A percentile compares a stretch with the other conserved stretches of the same genome.
phyloP scores from a whole-genome alignment of 2,888 invertebrate genomes.

The Sialis lutaria region DNA sequence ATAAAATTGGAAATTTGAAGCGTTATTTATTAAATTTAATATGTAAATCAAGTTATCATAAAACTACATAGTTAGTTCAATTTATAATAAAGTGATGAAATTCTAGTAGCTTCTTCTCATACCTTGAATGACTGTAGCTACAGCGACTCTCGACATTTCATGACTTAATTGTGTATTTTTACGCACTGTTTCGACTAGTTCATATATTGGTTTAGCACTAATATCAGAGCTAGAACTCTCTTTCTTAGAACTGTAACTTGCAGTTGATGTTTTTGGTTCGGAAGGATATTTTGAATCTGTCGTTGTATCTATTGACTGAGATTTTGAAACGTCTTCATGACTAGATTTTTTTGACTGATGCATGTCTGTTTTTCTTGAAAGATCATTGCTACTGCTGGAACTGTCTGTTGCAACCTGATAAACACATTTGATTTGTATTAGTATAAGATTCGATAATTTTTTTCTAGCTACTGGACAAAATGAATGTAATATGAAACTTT shows the following conservation, averaged over 20 bases:
- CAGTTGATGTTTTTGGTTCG: no score
- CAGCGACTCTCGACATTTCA: slow-evolving; percentile 69
- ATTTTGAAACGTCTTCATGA: no score
- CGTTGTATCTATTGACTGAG: slow-evolving; percentile 15
- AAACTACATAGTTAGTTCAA: background rate
- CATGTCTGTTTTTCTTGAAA: no score
- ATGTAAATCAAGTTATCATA: background rate
- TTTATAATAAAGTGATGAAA: no score
- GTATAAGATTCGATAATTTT: no score
- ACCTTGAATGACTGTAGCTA: slow-evolving; percentile 51
- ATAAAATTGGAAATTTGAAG: background rate
- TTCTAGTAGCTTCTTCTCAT: slow-evolving; percentile 13
- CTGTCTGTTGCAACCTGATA: no score
- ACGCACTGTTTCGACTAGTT: slow-evolving; percentile 62
- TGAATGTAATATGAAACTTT: no score
- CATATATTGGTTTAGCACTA: slow-evolving; percentile 44
- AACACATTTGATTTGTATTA: no score
- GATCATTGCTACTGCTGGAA: no score
- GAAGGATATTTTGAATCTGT: slow-evolving; percentile 21
- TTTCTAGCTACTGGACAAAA: no score
- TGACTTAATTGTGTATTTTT: slow-evolving; percentile 73
- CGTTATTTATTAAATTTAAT: background rate
- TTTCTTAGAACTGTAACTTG: background rate
- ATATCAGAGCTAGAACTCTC: slow-evolving; percentile 18
- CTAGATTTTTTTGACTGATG: no score